Percentiles rank a stretch among this genome's conserved stretches.
These are phyloP conservation scores for Drosophila grimshawi DNA, from an alignment of 1,140 invertebrate species.

Conservation along the genomic window DNA sequence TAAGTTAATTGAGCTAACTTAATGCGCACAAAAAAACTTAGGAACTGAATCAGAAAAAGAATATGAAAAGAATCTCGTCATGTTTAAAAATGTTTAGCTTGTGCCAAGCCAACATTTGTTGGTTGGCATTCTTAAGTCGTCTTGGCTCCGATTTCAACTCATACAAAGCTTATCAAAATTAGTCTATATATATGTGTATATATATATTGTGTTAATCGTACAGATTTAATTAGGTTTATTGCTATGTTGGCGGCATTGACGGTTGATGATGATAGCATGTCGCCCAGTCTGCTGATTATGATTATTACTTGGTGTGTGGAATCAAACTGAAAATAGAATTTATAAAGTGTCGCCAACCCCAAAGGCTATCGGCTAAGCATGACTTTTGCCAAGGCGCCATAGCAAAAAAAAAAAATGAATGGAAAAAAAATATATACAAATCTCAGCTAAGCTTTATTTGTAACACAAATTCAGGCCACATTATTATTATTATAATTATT, in stretches of 20 bases:
- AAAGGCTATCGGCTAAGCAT: constrained; percentile 65
- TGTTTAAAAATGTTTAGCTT: not conserved
- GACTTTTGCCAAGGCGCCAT: constrained; percentile 60
- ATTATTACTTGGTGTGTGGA: constrained; percentile 43
- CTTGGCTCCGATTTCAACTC: constrained; percentile 13
- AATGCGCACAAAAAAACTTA: not conserved
- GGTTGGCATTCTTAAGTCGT: not conserved
- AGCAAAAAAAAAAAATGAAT: not conserved
- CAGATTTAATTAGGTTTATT: constrained; percentile 79
- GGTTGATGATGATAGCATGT: constrained; percentile 74
- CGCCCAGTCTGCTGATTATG: constrained; percentile 61
- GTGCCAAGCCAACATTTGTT: constrained; percentile 10
- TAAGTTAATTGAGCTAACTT: not conserved
- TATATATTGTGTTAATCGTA: constrained; percentile 41
- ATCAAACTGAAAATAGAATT: constrained; percentile 63
- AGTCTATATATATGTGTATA: too few relatives aligned
- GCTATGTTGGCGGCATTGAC: constrained; percentile 79
- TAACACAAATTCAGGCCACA: constrained; percentile 7
- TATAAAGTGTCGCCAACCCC: constrained; percentile 57
- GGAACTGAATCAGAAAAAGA: not conserved
- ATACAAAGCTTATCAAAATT: not conserved
- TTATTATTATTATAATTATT: not conserved
- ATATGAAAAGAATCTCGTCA: constrained; percentile 12
- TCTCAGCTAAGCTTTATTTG: constrained; percentile 18
- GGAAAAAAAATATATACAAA: not conserved